These are phyloP conservation scores for Actinopyga echinites DNA, from an alignment of 53 echinoderm and acorn worm genomes.

Conservation along the genomic window DNA sequence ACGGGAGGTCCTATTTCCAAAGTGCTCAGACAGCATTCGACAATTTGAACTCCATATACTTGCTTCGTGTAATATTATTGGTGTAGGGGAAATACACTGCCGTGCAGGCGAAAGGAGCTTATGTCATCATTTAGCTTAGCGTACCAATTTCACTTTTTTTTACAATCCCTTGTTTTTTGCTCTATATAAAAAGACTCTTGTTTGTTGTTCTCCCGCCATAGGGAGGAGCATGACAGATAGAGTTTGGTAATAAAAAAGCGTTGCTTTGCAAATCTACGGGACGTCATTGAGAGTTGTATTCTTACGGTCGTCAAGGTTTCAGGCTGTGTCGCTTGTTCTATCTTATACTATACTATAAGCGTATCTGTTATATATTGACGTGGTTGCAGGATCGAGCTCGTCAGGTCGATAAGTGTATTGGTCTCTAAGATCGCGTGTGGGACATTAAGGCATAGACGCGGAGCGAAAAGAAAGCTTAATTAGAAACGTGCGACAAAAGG, in stretches of 20 bases:
- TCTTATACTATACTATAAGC: neutral
- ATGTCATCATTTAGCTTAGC: too few species aligned
- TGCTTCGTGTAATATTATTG: too few species aligned
- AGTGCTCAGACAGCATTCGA: too few species aligned
- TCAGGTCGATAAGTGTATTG: conserved; percentile 3
- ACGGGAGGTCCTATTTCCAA: conserved; percentile 27
- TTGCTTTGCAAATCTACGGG: neutral
- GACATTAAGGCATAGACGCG: conserved; percentile 19
- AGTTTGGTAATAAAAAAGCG: too few species aligned
- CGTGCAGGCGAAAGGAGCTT: too few species aligned
- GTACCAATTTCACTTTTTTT: too few species aligned
- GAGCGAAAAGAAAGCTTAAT: neutral
- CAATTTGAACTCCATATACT: too few species aligned
- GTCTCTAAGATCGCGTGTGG: conserved; percentile 17
- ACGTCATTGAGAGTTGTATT: conserved; percentile 12
- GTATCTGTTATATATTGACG: neutral
- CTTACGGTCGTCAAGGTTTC: conserved; percentile 24
- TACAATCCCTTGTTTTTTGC: too few species aligned
- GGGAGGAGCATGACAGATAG: too few species aligned
- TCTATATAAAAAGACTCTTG: too few species aligned
- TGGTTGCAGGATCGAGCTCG: neutral
- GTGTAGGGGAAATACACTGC: too few species aligned
- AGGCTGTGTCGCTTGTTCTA: conserved; percentile 7
- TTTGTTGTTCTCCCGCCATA: too few species aligned
- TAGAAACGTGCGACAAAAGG: conserved; percentile 11